Percentiles rank a stretch among this genome's conserved stretches.
phyloP scores from a whole-genome alignment of 2,113 vertebrate species.

The Hippocampus guttulatus region DNA sequence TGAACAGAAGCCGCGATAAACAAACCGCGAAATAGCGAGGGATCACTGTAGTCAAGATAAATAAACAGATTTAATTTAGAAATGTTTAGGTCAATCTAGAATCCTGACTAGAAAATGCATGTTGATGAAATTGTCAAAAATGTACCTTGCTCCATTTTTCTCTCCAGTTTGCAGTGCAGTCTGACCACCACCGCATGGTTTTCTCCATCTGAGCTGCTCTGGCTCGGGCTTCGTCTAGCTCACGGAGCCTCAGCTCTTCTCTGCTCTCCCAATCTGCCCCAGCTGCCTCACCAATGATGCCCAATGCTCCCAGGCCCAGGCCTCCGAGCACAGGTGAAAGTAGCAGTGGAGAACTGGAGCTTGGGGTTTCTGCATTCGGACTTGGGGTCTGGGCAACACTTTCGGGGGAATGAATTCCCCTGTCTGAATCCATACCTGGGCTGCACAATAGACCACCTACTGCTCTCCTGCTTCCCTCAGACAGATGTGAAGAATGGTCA shows the following conservation, averaged over 20 bases:
- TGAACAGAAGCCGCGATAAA: too few relatives aligned
- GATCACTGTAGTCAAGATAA: too few relatives aligned
- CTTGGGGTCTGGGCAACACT: constrained; percentile 80
- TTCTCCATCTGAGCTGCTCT: constrained; percentile 97
- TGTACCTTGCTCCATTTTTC: constrained; percentile 96
- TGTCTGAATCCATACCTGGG: constrained; percentile 78
- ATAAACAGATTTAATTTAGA: background rate
- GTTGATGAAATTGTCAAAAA: background rate
- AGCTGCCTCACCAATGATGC: constrained; percentile 57
- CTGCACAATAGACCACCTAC: constrained; percentile 74
- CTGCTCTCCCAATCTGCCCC: constrained; percentile 91
- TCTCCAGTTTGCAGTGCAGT: constrained; percentile 97
- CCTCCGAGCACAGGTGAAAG: constrained; percentile 71
- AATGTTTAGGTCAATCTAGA: background rate
- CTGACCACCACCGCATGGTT: constrained; percentile 98
- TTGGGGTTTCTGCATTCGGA: constrained; percentile 82
- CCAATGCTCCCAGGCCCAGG: constrained; percentile 57
- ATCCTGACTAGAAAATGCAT: background rate
- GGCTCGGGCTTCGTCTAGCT: constrained; percentile 91
- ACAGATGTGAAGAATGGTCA: constrained; percentile 77
- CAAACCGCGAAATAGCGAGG: too few relatives aligned
- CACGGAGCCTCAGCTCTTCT: constrained; percentile 88
- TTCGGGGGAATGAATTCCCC: constrained; percentile 76
- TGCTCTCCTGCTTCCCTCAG: constrained; percentile 60
- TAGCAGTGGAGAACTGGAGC: constrained; percentile 78